Base-by-base conservation (phyloP, 2,113 vertebrate genomes). In the Trematomus loennbergii region DNA sequence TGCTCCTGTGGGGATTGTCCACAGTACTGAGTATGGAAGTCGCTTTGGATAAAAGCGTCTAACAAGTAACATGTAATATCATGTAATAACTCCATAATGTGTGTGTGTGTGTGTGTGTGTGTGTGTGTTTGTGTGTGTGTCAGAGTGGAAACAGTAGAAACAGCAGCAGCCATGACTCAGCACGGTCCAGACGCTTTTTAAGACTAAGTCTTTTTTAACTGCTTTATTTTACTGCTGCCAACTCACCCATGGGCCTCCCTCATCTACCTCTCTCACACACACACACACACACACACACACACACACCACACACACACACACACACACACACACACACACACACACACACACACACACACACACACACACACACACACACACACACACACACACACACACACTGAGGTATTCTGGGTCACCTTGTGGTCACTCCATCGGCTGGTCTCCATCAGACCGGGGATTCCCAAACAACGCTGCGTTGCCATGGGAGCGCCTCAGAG, bases 381-480 rank as follows among this genome's bases (percentile, higher is more conserved):
- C 33, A 33, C 33, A 33, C 5, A 33, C 33, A 33, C 33, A 33
- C 5, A 11, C 29, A 40, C 58, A 33, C 57, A 46, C 36, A 12
- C 57, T 2, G 8, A 68, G 10, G 11, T 12, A 57, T 72, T 60
- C 61, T 79, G 69, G 73, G 74, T 74, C 58, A 16, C 5, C 55
- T 25, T 1, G 5, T 12, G 17, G 12, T 9, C 54, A 12, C 46
- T 6, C 40, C 5, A 36, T 3, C 15, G 1, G 9, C 13, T 25
- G 52, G 33, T 22, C 81, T 72, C 49, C 66, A 62, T 57, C 61
- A 59, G 68, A 54, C 45, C 10, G 15, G 72, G 74, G 87, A 82
- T 78, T 72, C 87, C 83, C 83, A 86, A 88, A 88, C 80, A 86
- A 82, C 13, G 25, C 63, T 33, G 8, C 0, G 78, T 79, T 79